These are phyloP conservation scores for Magallana angulata DNA, from an alignment of 1,140 invertebrate species.

Conservation along the genomic window DNA sequence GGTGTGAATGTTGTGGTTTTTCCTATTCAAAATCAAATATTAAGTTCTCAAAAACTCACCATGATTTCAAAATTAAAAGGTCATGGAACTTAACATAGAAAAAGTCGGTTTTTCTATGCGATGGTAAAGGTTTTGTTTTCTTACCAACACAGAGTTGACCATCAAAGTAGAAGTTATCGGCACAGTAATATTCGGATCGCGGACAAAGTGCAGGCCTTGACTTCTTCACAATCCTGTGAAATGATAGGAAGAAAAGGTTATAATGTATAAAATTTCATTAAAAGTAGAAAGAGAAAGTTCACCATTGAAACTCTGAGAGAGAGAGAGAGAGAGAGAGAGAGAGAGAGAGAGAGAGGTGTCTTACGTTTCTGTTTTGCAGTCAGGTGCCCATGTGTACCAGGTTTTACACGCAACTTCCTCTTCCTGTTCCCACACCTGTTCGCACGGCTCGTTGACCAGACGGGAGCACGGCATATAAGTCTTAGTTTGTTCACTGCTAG, in stretches of 20 bases:
- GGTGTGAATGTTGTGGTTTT: background rate
- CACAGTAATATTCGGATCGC: background rate
- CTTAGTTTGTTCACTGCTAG: background rate
- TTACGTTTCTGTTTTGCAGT: conserved; percentile 27
- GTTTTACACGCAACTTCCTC: conserved; percentile 2
- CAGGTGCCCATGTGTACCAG: conserved; percentile 18
- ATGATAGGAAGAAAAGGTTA: no score
- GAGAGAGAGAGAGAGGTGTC: background rate
- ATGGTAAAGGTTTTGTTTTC: no score
- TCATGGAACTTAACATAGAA: no score
- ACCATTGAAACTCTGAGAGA: no score
- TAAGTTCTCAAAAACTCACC: background rate
- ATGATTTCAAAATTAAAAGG: no score
- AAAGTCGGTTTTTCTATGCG: background rate
- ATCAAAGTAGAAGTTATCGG: background rate
- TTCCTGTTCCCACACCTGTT: conserved; percentile 5
- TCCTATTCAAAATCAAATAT: background rate
- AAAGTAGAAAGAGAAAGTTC: no score
- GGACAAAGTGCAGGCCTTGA: background rate
- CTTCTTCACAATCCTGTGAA: background rate
- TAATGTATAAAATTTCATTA: no score
- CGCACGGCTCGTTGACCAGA: background rate
- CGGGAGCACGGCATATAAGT: conserved; percentile 22
- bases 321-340: background rate
- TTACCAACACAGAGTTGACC: conserved; percentile 7